Conservation (phyloP, 2,888 invertebrate species). For the Syrista parreyssii region DNA sequence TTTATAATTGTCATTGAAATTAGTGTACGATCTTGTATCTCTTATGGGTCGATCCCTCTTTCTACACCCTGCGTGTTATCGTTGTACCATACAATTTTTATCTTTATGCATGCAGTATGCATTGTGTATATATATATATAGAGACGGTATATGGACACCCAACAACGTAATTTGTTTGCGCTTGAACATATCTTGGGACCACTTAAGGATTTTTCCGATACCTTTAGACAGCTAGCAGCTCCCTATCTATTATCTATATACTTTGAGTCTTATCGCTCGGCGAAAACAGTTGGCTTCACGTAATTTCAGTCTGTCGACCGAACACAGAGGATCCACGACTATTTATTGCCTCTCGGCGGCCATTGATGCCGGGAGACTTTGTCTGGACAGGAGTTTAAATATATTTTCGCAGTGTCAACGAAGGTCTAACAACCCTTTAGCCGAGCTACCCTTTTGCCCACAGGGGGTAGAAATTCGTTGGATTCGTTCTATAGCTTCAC, state of each 20-base stretch:
- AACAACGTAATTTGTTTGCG: not conserved
- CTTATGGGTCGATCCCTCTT: not conserved
- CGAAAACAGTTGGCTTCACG: not conserved
- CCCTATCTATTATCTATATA: not conserved
- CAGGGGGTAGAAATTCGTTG: not conserved
- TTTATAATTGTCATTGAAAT: not conserved
- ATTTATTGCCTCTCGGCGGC: not conserved
- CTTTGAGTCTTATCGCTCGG: not conserved
- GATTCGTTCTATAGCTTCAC: not conserved
- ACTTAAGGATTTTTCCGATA: not conserved
- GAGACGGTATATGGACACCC: too few relatives aligned
- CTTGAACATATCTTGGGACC: not conserved
- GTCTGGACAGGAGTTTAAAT: not conserved
- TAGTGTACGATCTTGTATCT: not conserved
- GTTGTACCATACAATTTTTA: too few relatives aligned
- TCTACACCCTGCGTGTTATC: not conserved
- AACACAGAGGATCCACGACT: not conserved
- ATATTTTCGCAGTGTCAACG: not conserved
- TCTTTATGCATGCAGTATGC: not conserved
- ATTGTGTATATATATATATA: not conserved
- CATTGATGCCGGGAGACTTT: not conserved
- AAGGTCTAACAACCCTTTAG: not conserved
- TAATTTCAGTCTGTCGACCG: not conserved
- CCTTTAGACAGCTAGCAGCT: not conserved
- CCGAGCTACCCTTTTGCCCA: not conserved